These are phyloP conservation scores for Paradoxurus hermaphroditus DNA, from an alignment of 2,113 vertebrate genomes.

Conservation along the genomic window DNA sequence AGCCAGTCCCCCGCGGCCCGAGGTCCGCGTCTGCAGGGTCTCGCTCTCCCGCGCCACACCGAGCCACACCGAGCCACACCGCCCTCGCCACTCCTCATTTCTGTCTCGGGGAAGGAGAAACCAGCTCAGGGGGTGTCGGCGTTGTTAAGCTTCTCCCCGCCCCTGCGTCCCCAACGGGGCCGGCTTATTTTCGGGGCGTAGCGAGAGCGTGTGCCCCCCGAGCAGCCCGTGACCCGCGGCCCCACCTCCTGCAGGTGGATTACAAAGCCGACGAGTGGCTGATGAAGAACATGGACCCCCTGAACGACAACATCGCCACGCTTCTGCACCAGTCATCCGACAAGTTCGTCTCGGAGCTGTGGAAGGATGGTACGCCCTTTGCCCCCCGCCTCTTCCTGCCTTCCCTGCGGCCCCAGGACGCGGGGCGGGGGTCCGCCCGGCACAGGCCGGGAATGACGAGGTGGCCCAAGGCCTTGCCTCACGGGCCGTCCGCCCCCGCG, in stretches of 20 bases:
- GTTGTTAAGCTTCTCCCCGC: accelerated
- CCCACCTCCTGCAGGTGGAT: constrained; percentile 88
- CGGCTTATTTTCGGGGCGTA: accelerated
- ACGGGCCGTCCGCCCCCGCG: not conserved
- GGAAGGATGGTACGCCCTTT: constrained; percentile 94
- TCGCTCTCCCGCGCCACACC: accelerated
- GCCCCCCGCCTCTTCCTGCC: not conserved
- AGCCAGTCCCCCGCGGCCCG: not conserved
- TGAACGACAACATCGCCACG: constrained; percentile 96
- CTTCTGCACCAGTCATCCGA: constrained; percentile 97
- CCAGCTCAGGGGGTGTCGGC: not conserved
- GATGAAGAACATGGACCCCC: constrained; percentile 99
- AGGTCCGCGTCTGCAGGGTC: not conserved
- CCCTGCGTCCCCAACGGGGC: accelerated
- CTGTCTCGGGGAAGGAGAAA: not conserved
- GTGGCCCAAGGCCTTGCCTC: accelerated
- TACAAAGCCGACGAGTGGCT: constrained; percentile 98
- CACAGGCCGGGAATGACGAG: accelerated
- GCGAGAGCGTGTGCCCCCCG: accelerated
- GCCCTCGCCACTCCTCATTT: not conserved
- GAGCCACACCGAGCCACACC: too few species aligned
- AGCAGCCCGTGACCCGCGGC: not conserved
- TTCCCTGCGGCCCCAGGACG: not conserved
- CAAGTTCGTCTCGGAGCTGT: constrained; percentile 97
- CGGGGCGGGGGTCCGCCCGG: not conserved